phyloP scores from a whole-genome alignment of 2,113 vertebrate genomes.

The Athene cunicularia region DNA sequence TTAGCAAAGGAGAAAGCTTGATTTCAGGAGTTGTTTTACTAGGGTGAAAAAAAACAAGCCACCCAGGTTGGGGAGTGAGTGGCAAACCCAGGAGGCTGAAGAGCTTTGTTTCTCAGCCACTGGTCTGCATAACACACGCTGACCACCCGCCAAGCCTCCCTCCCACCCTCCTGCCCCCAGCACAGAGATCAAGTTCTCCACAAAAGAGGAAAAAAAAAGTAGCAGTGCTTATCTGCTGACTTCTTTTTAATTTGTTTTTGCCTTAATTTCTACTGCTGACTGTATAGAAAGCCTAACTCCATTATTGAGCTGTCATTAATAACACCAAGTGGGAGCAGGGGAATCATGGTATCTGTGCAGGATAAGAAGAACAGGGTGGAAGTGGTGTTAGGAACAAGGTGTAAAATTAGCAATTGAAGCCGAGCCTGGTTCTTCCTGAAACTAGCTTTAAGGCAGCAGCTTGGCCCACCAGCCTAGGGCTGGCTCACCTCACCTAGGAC shows the following conservation, averaged over 20 bases:
- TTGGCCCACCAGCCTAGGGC: not conserved
- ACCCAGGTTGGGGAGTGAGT: not conserved
- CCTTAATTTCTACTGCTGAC: not conserved
- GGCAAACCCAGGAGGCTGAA: not conserved
- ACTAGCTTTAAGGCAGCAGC: not conserved
- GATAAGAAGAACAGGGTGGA: not conserved
- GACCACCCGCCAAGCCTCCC: not conserved
- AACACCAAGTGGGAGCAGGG: not conserved
- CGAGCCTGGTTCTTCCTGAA: not conserved
- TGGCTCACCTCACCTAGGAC: not conserved
- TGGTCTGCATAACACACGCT: not conserved
- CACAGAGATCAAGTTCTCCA: not conserved
- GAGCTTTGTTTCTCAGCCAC: not conserved
- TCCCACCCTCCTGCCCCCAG: not conserved
- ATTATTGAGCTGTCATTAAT: not conserved
- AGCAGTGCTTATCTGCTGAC: not conserved
- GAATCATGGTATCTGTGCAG: rapidly evolving
- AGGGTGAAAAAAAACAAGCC: not conserved
- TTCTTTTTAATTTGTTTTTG: not conserved
- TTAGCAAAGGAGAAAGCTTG: not conserved
- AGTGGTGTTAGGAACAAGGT: not conserved
- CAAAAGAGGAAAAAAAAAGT: not conserved
- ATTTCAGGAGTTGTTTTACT: not conserved
- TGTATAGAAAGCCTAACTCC: not conserved
- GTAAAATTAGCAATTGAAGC: not conserved